phyloP scores from a whole-genome alignment of 2,797 vertebrate species.

The Intellagama lesueurii region DNA sequence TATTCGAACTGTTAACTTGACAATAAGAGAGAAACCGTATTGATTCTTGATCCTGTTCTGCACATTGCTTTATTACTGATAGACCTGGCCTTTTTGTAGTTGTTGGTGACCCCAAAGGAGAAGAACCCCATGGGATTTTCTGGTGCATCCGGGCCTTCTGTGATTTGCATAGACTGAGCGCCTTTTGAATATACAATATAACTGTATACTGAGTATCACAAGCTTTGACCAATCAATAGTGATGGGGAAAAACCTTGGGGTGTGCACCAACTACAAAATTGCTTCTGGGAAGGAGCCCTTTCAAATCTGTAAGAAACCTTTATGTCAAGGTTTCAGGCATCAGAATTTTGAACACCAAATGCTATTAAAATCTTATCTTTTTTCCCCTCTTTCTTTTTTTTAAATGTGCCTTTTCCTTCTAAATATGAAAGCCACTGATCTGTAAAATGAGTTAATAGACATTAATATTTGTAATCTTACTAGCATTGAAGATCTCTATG shows the following conservation, averaged over 20 bases:
- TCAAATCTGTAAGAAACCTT: not conserved
- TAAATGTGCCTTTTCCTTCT: not conserved
- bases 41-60: not conserved
- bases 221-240: not conserved
- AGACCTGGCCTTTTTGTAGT: not conserved
- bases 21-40: not conserved
- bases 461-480: constrained; percentile 2
- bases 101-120: not conserved
- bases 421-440: not conserved
- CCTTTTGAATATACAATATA: not conserved
- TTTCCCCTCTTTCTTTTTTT: not conserved
- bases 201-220: not conserved
- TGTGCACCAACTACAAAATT: not conserved
- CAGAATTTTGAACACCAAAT: not conserved
- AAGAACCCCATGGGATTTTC: not conserved
- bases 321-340: not conserved
- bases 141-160: not conserved
- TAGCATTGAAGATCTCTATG: constrained; percentile 5
- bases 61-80: too few species aligned
- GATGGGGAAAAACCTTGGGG: not conserved
- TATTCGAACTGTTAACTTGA: not conserved
- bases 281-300: not conserved
- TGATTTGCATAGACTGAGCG: not conserved
- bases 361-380: not conserved
- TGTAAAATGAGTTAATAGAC: constrained; percentile 16